These are phyloP conservation scores for Drosophila repletoides DNA, from an alignment of 1,140 invertebrate species.

Conservation along the genomic window DNA sequence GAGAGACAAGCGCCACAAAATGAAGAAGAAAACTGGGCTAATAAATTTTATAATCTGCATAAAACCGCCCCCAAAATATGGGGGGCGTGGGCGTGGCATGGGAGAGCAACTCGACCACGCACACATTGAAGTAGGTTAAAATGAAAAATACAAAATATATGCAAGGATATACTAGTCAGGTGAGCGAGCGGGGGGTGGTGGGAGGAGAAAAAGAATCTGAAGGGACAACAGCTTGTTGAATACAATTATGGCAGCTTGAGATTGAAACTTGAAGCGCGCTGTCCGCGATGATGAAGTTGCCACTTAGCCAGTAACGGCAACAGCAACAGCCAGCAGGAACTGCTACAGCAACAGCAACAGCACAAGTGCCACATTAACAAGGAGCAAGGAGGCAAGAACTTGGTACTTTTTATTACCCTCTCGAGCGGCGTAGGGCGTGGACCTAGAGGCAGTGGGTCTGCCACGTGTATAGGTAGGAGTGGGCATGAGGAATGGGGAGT, in stretches of 20 bases:
- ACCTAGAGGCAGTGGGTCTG: constrained; percentile 7
- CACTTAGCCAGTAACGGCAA: constrained; percentile 63
- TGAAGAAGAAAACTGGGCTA: constrained; percentile 55
- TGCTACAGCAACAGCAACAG: constrained; percentile 17
- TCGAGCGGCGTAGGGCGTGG: constrained; percentile 24
- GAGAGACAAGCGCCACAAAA: constrained; percentile 26
- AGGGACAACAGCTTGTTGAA: constrained; percentile 79
- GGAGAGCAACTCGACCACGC: constrained; percentile 17
- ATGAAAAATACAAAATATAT: constrained; percentile 44
- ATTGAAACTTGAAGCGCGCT: constrained; percentile 58
- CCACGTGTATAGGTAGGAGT: neutral
- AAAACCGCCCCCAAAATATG: constrained; percentile 25
- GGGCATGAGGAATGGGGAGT: neutral
- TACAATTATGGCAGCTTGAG: constrained; percentile 71
- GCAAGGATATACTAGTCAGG: constrained; percentile 14
- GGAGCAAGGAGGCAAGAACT: constrained; percentile 55
- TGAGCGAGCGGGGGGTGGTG: neutral
- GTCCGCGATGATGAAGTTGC: constrained; percentile 70
- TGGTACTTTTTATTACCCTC: constrained; percentile 70
- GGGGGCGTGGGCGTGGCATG: neutral
- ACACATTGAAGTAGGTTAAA: constrained; percentile 38
- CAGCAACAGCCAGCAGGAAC: constrained; percentile 41
- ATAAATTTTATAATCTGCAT: constrained; percentile 75
- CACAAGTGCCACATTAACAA: constrained; percentile 52
- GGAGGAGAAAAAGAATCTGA: constrained; percentile 21